Evolutionary conservation across 2,888 invertebrate species (phyloP), one percentile per base, ranked within the genome.

Genomic region (Lycophotia porphyrea): DNA sequence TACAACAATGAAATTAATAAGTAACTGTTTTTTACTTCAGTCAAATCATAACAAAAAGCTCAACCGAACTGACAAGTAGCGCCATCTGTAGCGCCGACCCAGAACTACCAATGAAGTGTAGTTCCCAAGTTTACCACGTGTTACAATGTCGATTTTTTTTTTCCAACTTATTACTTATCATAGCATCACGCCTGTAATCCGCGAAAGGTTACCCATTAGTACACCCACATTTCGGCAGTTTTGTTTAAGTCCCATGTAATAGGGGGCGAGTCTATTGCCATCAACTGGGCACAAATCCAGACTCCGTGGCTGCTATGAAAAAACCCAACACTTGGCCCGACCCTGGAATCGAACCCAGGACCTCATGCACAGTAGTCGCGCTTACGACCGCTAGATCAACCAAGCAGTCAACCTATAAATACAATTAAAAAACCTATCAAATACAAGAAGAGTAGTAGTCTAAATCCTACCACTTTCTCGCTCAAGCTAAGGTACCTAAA

Each of bases 31-130:
- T n/a, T 61, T 61, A 61, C 5, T 74, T 1, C 8, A 42, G 5
- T 9, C 65, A 39, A 77, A 34, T 0, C 27, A 9, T 42, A 49
- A 39, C 13, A n/a, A 21, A 15, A 60, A 34, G 1, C 8, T 31
- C 0, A 11, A 80, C 21, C 18, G 5, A 34, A 31, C 21, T 0
- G 9, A 52, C 61, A 1, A 21, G 58, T 55, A 69, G 21, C 84
- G 81, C 76, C 81, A 82, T 81, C 82, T 84, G 15, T 76, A 8
- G 24, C 24, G 3, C 27, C 7, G n/a, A 27, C 5, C 58, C 2
- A 39, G 49, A 69, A 82, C 81, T 84, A 74, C 24, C 1, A 78
- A 61, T 5, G 18, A 2, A 52, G 34, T 15, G 18, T 66, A 55
- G 67, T 79, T 67, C 55, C 8, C 11, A 24, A n/a, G 44, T 63